Percentiles rank a stretch among this genome's conserved stretches.
These are phyloP conservation scores for Jordanella pulchra DNA, from an alignment of 2,797 vertebrate genomes.

Conservation along the genomic window DNA sequence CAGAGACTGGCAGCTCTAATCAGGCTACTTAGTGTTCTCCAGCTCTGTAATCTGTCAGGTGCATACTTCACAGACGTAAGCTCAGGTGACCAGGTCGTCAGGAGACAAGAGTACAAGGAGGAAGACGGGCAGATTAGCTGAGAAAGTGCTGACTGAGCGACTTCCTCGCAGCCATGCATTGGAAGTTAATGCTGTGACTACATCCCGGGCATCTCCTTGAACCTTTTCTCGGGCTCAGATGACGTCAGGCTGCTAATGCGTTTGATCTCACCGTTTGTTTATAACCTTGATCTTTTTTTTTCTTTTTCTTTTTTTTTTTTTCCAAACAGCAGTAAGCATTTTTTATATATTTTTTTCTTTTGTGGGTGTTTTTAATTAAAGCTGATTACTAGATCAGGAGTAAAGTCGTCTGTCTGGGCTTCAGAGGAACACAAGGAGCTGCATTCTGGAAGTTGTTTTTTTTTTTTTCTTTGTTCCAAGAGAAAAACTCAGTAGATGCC, in stretches of 20 bases:
- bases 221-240: slow-evolving; percentile 38
- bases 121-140: slow-evolving; percentile 82
- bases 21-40: slow-evolving; percentile 50
- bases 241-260: slow-evolving; percentile 45
- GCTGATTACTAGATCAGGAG: slow-evolving; percentile 1
- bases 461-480: not conserved
- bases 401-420: slow-evolving; percentile 39
- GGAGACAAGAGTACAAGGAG: slow-evolving; percentile 64
- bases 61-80: slow-evolving; percentile 74
- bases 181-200: slow-evolving; percentile 54
- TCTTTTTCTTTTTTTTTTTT: not conserved
- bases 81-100: slow-evolving; percentile 80
- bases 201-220: slow-evolving; percentile 41
- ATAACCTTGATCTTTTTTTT: slow-evolving; percentile 1
- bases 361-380: slow-evolving; percentile 6
- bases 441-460: slow-evolving; percentile 41
- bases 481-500: slow-evolving; percentile 76
- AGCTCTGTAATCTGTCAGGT: slow-evolving; percentile 77
- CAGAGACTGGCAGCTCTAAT: slow-evolving; percentile 33
- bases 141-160: slow-evolving; percentile 75
- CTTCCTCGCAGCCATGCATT: slow-evolving; percentile 52
- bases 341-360: not conserved
- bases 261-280: slow-evolving; percentile 15
- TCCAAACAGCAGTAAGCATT: slow-evolving; percentile 2
- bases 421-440: slow-evolving; percentile 42